Evolutionary conservation across 1,140 invertebrate genomes (phyloP).

Genomic region (Pemphigus obesinymphae): DNA sequence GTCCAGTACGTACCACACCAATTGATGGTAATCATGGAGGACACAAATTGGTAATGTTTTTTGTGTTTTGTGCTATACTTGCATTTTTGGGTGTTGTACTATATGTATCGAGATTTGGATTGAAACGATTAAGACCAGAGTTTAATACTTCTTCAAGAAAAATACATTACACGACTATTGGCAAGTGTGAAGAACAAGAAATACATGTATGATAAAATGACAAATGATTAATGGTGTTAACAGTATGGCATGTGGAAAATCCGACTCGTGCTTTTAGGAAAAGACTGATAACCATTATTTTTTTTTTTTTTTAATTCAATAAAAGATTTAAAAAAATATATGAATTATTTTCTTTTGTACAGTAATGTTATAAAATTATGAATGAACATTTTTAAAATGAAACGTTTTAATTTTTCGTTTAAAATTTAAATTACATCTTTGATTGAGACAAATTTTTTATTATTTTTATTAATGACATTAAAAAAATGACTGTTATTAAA

Average conservation of each 20-base stretch:
- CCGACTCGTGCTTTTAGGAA: conserved; percentile 37
- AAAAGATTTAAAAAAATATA: not conserved
- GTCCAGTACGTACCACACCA: conserved; percentile 22
- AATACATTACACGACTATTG: conserved; percentile 69
- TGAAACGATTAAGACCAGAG: conserved; percentile 59
- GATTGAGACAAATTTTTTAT: conserved; percentile 8
- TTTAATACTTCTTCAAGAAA: conserved; percentile 63
- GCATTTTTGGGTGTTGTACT: conserved; percentile 53
- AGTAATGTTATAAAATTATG: not conserved
- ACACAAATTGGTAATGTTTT: conserved; percentile 49
- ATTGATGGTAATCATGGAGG: conserved; percentile 44
- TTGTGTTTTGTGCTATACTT: conserved; percentile 49
- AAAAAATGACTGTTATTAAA: conserved; percentile 15
- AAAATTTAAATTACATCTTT: not conserved
- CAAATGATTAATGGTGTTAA: conserved; percentile 20
- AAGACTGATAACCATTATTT: conserved; percentile 31
- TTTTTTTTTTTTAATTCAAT: not conserved
- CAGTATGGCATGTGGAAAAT: conserved; percentile 22
- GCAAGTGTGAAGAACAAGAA: conserved; percentile 54
- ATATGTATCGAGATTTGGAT: conserved; percentile 59
- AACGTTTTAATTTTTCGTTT: not conserved
- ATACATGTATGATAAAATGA: conserved; percentile 49
- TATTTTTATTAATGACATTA: conserved; percentile 24
- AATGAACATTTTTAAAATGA: not conserved
- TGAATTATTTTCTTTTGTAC: conserved; percentile 25